Evolutionary conservation across 2,888 invertebrate species (phyloP).

Genomic region (Cerastis leucographa): DNA sequence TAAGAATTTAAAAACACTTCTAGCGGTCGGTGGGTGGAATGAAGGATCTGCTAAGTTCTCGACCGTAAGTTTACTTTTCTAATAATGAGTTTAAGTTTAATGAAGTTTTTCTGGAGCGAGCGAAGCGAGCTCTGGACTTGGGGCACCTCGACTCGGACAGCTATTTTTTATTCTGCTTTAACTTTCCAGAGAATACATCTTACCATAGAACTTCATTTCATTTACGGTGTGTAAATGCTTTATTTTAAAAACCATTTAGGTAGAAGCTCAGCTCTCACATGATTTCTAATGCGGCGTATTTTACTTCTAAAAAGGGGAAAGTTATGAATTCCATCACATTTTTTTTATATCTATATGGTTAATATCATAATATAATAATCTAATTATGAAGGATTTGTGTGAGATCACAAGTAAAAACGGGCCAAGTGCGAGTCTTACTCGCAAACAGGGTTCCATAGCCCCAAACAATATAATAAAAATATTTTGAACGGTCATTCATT

Average conservation of each 20-base stretch:
- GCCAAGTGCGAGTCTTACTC: too few species aligned
- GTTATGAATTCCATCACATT: too few species aligned
- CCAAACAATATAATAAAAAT: too few species aligned
- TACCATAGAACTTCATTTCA: not conserved
- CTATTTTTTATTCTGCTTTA: not conserved
- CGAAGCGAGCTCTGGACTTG: too few species aligned
- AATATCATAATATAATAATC: too few species aligned
- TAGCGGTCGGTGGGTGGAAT: constrained; percentile 94
- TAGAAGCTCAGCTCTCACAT: not conserved
- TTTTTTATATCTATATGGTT: too few species aligned
- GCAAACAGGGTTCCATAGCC: too few species aligned
- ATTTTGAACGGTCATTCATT: too few species aligned
- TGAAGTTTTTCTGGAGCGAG: constrained; percentile 4
- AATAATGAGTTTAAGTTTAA: constrained; percentile 35
- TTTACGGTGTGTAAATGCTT: not conserved
- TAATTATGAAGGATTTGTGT: too few species aligned
- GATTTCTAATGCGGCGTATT: not conserved
- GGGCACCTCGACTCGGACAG: too few species aligned
- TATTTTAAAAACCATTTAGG: not conserved
- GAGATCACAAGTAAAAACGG: too few species aligned
- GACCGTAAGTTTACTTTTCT: constrained; percentile 77
- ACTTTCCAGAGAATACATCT: not conserved
- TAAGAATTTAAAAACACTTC: constrained; percentile 89
- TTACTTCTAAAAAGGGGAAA: too few species aligned
- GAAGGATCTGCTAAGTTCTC: constrained; percentile 92